Evolutionary conservation across 2,113 vertebrate species (phyloP).

Genomic region (Antennarius striatus): DNA sequence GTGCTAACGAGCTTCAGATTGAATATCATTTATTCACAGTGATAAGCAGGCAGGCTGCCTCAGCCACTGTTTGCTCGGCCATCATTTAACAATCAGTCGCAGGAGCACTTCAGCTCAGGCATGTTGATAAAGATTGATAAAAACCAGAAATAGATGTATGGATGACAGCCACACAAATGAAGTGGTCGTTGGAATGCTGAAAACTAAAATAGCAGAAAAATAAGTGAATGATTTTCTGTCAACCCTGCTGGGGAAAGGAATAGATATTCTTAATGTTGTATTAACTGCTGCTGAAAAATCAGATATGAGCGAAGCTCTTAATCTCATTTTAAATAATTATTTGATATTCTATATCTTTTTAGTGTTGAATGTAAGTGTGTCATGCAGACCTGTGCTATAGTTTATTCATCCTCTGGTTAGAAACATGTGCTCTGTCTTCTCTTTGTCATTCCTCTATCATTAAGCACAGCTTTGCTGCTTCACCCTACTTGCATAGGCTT

Average conservation of each 20-base stretch:
- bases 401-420: constrained; percentile 17
- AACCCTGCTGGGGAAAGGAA: too few relatives aligned
- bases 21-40: constrained; percentile 20
- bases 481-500: constrained; percentile 53
- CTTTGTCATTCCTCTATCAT: constrained; percentile 66
- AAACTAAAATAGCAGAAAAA: not conserved
- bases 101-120: not conserved
- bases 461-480: constrained; percentile 42
- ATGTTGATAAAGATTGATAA: not conserved
- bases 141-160: too few relatives aligned
- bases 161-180: not conserved
- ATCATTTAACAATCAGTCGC: not conserved
- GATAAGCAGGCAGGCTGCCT: constrained; percentile 13
- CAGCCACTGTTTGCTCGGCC: not conserved
- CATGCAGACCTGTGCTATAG: not conserved
- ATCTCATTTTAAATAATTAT: not conserved
- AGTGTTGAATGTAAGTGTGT: constrained; percentile 1
- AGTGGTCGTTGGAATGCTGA: not conserved
- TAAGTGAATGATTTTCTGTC: not conserved
- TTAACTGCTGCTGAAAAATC: too few relatives aligned
- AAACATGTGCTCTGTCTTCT: constrained; percentile 31
- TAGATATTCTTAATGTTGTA: too few relatives aligned
- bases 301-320: not conserved
- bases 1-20: constrained; percentile 8
- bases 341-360: not conserved